A percentile compares a stretch with the other conserved stretches of the same genome.
Conservation (phyloP, 2,797 vertebrate genomes). For the Lithobates pipiens region DNA sequence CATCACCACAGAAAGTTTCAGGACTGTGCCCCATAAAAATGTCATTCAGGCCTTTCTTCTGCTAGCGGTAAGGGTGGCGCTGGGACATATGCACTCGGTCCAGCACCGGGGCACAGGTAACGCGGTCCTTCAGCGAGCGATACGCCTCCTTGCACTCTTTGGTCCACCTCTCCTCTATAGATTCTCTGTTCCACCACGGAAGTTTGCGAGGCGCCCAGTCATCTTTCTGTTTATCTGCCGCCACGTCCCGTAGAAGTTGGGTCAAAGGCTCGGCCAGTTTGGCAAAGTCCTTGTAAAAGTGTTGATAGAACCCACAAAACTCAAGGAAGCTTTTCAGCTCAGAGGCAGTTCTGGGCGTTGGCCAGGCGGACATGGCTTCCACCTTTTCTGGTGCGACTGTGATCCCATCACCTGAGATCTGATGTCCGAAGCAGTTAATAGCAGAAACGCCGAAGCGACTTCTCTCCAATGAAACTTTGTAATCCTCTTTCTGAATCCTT, state of each 20-base stretch:
- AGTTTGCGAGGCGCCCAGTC: background rate
- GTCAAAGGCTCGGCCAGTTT: background rate
- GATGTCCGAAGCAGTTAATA: background rate
- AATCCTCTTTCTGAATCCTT: no score
- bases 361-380: slow-evolving; percentile 4
- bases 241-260: background rate
- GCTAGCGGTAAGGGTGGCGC: background rate
- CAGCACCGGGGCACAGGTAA: background rate
- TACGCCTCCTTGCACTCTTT: background rate
- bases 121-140: background rate
- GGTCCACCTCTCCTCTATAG: slow-evolving; percentile 13
- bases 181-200: slow-evolving; percentile 1
- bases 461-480: background rate
- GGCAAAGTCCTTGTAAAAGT: background rate
- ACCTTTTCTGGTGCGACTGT: background rate
- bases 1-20: no score
- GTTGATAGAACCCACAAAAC: slow-evolving; percentile 25
- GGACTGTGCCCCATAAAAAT: no score
- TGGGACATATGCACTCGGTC: background rate
- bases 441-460: fast-evolving
- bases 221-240: background rate
- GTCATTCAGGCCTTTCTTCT: background rate
- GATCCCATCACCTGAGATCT: background rate
- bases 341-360: background rate
- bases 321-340: slow-evolving; percentile 15